These are phyloP conservation scores for Criorhina ranunculi DNA, from an alignment of 2,888 invertebrate genomes.

Conservation along the genomic window DNA sequence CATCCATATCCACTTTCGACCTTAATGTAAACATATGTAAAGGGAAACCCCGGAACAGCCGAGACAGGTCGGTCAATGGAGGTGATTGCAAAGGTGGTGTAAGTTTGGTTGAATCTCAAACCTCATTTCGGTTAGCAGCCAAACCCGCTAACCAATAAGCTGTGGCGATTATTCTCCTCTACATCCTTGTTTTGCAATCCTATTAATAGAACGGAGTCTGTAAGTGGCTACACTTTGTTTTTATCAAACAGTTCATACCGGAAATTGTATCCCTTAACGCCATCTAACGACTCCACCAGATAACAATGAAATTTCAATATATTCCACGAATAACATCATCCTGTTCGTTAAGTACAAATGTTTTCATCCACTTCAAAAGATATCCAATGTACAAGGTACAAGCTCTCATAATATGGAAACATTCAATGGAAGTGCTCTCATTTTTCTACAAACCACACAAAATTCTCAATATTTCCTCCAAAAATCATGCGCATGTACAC, in stretches of 20 bases:
- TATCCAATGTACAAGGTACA: conserved; percentile 4
- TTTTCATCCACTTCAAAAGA: conserved; percentile 37
- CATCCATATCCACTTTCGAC: no score
- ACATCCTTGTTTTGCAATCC: no score
- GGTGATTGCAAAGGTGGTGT: no score
- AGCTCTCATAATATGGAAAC: conserved; percentile 11
- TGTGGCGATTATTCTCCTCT: no score
- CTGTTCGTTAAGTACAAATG: conserved; percentile 43
- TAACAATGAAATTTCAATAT: conserved; percentile 21
- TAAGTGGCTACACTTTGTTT: no score
- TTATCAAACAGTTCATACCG: neutral
- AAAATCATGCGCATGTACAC: conserved; percentile 35
- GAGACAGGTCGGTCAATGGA: no score
- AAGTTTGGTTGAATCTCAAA: no score
- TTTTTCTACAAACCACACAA: conserved; percentile 3
- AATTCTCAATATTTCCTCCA: neutral
- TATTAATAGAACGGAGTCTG: no score
- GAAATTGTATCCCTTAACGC: neutral
- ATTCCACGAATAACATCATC: conserved; percentile 42
- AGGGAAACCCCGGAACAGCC: no score
- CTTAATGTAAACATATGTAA: no score
- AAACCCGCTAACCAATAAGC: no score
- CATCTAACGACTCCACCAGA: conserved; percentile 35
- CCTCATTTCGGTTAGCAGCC: no score
- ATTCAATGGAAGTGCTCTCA: conserved; percentile 19